These are phyloP conservation scores for Chironomus riparius DNA, from an alignment of 2,888 invertebrate species.

Conservation along the genomic window DNA sequence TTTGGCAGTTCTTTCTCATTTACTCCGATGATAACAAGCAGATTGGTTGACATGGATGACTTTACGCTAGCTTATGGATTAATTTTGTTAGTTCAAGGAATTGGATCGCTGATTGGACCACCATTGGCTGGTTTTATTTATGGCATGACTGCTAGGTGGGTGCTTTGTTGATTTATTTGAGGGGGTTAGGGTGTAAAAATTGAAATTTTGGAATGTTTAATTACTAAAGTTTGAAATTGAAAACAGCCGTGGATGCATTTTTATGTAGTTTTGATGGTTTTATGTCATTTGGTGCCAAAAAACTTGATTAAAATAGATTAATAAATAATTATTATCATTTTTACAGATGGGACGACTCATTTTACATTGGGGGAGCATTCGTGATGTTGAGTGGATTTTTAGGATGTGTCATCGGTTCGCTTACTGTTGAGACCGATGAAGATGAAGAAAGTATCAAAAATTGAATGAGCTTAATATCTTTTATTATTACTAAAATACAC, in stretches of 20 bases:
- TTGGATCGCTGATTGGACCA: conserved; percentile 86
- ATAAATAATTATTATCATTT: conserved; percentile 47
- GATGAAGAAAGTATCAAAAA: conserved; percentile 3
- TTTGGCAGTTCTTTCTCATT: conserved; percentile 89
- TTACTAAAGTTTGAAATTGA: too few relatives aligned
- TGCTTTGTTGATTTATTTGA: too few relatives aligned
- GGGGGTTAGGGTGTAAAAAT: too few relatives aligned
- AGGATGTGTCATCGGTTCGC: conserved; percentile 40
- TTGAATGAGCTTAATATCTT: neutral
- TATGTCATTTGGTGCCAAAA: too few relatives aligned
- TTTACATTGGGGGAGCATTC: conserved; percentile 74
- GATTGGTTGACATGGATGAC: conserved; percentile 78
- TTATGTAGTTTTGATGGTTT: too few relatives aligned
- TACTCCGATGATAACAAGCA: conserved; percentile 80
- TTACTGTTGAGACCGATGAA: conserved; percentile 28
- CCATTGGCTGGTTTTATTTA: conserved; percentile 69
- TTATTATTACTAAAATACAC: too few relatives aligned
- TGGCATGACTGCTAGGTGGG: conserved; percentile 37
- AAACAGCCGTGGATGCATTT: too few relatives aligned
- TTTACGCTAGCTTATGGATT: conserved; percentile 91
- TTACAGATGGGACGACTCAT: conserved; percentile 62
- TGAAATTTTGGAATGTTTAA: too few relatives aligned
- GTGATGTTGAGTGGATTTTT: conserved; percentile 63
- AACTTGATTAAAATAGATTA: too few relatives aligned
- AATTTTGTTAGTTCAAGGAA: conserved; percentile 79